Evolutionary conservation across 2,113 vertebrate genomes (phyloP).

Genomic region (Syngnathus typhle): DNA sequence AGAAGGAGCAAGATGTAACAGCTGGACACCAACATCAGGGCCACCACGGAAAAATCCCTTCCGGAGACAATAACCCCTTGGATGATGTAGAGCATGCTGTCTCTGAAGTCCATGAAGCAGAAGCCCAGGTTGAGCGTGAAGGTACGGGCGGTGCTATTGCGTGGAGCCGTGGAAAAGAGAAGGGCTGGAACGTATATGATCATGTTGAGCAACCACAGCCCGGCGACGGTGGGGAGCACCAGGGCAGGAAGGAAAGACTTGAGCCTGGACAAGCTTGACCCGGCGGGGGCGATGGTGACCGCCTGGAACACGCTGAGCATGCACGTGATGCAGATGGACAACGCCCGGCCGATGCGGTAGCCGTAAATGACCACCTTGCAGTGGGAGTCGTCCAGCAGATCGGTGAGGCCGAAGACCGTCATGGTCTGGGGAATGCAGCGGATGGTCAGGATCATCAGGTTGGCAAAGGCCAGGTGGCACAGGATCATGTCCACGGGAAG

Average conservation of each 20-base stretch:
- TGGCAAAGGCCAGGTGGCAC: conserved; percentile 71
- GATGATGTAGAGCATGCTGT: conserved; percentile 70
- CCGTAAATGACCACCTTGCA: conserved; percentile 74
- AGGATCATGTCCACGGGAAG: conserved; percentile 73
- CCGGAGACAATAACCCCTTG: conserved; percentile 65
- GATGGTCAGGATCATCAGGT: conserved; percentile 70
- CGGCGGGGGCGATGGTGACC: conserved; percentile 55
- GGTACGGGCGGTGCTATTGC: conserved; percentile 64
- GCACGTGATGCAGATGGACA: conserved; percentile 74
- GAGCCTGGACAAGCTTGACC: conserved; percentile 41
- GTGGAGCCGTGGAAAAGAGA: conserved; percentile 69
- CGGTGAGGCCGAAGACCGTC: conserved; percentile 65
- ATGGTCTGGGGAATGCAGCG: conserved; percentile 73
- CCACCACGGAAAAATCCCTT: conserved; percentile 71
- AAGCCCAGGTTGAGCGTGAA: conserved; percentile 75
- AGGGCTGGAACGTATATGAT: conserved; percentile 66
- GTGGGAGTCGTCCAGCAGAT: conserved; percentile 64
- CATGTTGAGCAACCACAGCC: conserved; percentile 74
- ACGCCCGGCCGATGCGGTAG: conserved; percentile 67
- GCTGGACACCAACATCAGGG: conserved; percentile 70
- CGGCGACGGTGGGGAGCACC: conserved; percentile 59
- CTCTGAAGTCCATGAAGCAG: conserved; percentile 70
- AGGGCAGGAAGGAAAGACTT: conserved; percentile 60
- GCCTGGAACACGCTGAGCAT: conserved; percentile 75
- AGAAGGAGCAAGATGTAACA: conserved; percentile 68